Evolutionary conservation across 2,888 invertebrate species (phyloP), one percentile per base, ranked within the genome.

Genomic region (Lasioglossum lativentre): DNA sequence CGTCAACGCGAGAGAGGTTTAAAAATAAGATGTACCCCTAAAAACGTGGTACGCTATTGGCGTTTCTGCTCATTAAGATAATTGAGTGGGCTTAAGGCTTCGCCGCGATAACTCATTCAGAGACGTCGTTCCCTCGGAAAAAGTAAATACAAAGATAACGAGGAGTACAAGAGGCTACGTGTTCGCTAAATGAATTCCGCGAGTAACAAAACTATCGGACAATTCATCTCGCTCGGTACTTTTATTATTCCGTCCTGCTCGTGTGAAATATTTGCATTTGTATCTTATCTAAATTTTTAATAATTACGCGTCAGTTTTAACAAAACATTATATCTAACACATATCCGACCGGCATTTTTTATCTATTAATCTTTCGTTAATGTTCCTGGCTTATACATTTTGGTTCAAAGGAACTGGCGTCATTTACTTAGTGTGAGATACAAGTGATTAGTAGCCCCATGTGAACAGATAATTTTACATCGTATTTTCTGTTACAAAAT

Each of bases 61-160:
- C 90, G 86, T 92, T 92, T 92, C 88, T 90, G 88, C 92, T 93
- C 92, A 93, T 93, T 93, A 93, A 91, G 92, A 89, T 93, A 92
- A 92, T 92, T 91, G 90, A 90, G 91, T 90, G 90, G 90, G 91
- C 87, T 87, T 88, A 38, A 80, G 82, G 83, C 79, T 83, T 81
- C 79, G 82, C 74, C 80, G 88, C 92, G 92, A 92, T 92, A 92
- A 93, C 92, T 93, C 92, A 93, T 93, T 93, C 90, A 82, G 90
- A 80, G 82, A 77, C 85, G 77, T 78, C 66, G 80, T 75, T 82
- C 89, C 88, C 80, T 81, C 56, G 86, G 88, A 92, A 90, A 89
- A 92, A 92, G 90, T 92, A 92, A 91, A 90, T 87, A 89, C 86
- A 82, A 86, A 80, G 89, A 82, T 86, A 78, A 87, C 75, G 80